These are phyloP conservation scores for Xestia sexstrigata DNA, from an alignment of 2,888 invertebrate genomes.

Conservation along the genomic window DNA sequence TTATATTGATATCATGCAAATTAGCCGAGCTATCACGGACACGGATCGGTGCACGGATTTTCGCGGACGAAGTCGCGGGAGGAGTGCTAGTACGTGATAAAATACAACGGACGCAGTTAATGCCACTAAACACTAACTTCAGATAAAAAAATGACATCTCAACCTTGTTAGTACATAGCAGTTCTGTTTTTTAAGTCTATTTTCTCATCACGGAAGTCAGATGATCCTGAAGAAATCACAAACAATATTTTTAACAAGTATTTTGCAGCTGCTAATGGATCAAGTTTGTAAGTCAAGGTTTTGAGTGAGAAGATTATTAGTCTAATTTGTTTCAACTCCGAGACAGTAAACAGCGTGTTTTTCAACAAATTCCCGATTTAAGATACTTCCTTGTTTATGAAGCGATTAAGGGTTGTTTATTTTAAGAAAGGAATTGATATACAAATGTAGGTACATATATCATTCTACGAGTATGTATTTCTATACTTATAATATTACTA, in stretches of 20 bases:
- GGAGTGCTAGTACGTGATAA: too few species aligned
- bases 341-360: conserved; percentile 7
- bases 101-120: neutral
- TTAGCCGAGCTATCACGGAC: too few species aligned
- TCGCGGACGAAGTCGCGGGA: too few species aligned
- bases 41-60: too few species aligned
- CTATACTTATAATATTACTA: too few species aligned
- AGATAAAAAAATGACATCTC: neutral
- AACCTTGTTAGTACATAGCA: neutral
- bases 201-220: neutral
- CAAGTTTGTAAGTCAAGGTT: neutral
- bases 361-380: neutral
- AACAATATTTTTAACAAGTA: neutral
- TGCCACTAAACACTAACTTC: neutral
- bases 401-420: neutral
- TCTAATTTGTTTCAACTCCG: neutral
- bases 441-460: too few species aligned
- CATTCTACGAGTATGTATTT: too few species aligned
- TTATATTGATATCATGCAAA: too few species aligned
- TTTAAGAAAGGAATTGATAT: neutral
- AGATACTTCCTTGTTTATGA: neutral
- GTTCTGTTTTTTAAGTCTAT: neutral
- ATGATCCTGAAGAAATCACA: conserved; percentile 6
- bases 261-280: neutral
- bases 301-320: neutral